Base-by-base conservation (phyloP, 2,113 vertebrate genomes). In the Orthonyx spaldingii region DNA sequence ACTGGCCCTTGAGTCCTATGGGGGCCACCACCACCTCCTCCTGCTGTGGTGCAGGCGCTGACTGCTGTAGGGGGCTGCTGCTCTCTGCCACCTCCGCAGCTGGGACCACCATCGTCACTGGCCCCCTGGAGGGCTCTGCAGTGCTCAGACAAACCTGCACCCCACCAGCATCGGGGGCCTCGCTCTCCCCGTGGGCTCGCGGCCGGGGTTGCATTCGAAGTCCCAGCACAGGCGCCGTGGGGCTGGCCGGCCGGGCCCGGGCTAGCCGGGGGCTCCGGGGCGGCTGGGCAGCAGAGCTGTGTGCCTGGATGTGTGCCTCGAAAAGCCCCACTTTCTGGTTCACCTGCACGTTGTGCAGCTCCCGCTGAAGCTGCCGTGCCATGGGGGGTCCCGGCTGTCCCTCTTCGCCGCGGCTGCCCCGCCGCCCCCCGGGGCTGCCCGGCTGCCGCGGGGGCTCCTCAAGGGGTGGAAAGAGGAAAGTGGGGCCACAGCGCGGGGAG, bases 311-410 rank as follows among this genome's bases (percentile, higher is more conserved):
- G 86, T 99, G 99, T 4, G 99, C 98, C 97, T 99, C 99, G 11
- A 99, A 99, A 80, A 99, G 98, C 87, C 97, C 99, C 94, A 99
- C 99, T 96, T 98, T 99, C 91, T 99, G 98, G 87, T 97, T 99
- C 96, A 99, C 99, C 97, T 99, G 99, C 53, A 99, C 99, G 11
- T 99, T 98, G 97, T 99, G 99, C 94, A 99, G 97, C 97, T 99
- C 99, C 60, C 98, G 98, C 32, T 98, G 98, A 90, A 98, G 97
- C 87, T 98, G 98, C 60, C 97, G 97, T 30, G 98, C 97, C 22
- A 98, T 7, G 16, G 93, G 42, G 9, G 75, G 71, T 28, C 82
- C 92, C 4, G 75, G 90, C 83, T 83, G 96, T 59, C 85, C 72
- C 57, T 96, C 97, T 9, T 96, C 96, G 1, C 32, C 50, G 18